A percentile compares a stretch with the other conserved stretches of the same genome.
These are phyloP conservation scores for Ladona fulva DNA, from an alignment of 1,140 invertebrate species.

Conservation along the genomic window DNA sequence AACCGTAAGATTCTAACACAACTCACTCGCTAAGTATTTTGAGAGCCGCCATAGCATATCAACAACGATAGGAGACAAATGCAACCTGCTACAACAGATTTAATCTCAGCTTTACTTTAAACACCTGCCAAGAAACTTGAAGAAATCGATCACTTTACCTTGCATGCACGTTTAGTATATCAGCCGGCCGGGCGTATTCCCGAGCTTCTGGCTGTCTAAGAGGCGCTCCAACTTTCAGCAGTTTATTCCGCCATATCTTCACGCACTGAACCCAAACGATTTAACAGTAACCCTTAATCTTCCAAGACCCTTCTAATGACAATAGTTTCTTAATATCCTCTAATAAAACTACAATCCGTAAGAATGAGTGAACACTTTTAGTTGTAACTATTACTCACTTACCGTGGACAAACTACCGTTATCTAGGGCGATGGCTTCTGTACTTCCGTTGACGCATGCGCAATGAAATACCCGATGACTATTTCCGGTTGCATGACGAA, in stretches of 20 bases:
- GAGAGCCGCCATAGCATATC: background rate
- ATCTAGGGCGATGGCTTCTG: constrained; percentile 39
- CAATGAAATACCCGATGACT: background rate
- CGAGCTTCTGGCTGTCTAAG: constrained; percentile 17
- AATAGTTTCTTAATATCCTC: constrained; percentile 20
- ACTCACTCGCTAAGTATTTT: background rate
- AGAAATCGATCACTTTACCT: constrained; percentile 16
- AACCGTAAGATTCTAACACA: background rate
- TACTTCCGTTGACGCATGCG: constrained; percentile 19
- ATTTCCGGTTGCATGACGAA: background rate
- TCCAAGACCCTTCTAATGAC: constrained; percentile 15
- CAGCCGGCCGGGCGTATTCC: constrained; percentile 10
- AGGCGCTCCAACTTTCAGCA: constrained; percentile 20
- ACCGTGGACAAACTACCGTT: constrained; percentile 36
- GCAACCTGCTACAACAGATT: background rate
- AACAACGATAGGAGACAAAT: background rate
- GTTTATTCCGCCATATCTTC: constrained; percentile 17
- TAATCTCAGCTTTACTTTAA: background rate
- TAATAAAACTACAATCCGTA: constrained; percentile 24
- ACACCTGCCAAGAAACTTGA: background rate
- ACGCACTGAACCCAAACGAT: constrained; percentile 12
- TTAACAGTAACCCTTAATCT: constrained; percentile 20
- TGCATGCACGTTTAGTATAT: constrained; percentile 9
- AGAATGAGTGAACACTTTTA: constrained; percentile 15
- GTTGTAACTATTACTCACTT: constrained; percentile 21